Base-by-base conservation (phyloP, 1,140 invertebrate genomes). In the Hycleus phaleratus region DNA sequence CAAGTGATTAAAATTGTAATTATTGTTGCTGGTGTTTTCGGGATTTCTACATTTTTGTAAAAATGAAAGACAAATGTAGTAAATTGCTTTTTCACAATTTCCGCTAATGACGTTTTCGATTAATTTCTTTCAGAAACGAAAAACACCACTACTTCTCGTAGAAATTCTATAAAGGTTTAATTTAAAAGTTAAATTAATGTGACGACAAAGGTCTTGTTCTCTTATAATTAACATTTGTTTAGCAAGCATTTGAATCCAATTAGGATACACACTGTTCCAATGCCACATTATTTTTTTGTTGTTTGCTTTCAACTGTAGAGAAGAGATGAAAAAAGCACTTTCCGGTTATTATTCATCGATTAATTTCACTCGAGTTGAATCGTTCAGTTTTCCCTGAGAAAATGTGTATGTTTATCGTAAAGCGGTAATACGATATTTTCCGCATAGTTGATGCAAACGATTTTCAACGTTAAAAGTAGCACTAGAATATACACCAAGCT, bases 101-200 rank as follows among this genome's bases (percentile, higher is more conserved):
- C 32, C 32, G 32, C 4, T 32, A 32, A 32, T 32, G 32, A 32
- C 32, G 32, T 32, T 32, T 7, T 32, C 32, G 32, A 32, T 42
- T 42, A 42, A 10, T 42, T 42, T 42, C 40, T 42, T n/a, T 5
- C 10, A 5, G 9, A 6, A 10, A 4, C 9, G 11, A 42, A 42
- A 3, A 42, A 42, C 32, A 32, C 32, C 4, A 32, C 32, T 32
- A 32, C 32, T 5, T 32, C 32, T 32, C 7, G 2, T 55, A n/a
- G 38, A 55, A 46, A 55, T 55, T 55, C 39, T 44, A 55, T 55
- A 47, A 55, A 55, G 52, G 6, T 46, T 55, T 55, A 55, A 55
- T 55, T 55, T 55, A 38, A 55, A 55, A 55, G 44, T 55, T 55
- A 46, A 55, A 47, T 55, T 55, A 55, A 55, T 39, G 52, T 24